These are phyloP conservation scores for Sipunculus nudus DNA, from an alignment of 2,888 invertebrate species.

Conservation along the genomic window DNA sequence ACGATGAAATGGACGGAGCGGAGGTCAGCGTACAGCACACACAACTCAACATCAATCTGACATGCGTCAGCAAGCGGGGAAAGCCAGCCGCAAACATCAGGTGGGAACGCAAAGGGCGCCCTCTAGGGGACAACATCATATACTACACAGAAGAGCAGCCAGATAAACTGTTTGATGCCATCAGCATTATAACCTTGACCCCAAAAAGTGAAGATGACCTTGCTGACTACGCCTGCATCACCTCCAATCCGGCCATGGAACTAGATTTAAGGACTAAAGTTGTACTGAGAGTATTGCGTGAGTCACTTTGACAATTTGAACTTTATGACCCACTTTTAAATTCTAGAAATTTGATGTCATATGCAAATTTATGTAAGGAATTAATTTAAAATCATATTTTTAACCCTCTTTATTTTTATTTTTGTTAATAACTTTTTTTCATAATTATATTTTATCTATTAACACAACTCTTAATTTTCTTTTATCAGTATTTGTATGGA, in stretches of 20 bases:
- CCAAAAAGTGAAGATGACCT: constrained; percentile 92
- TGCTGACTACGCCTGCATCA: constrained; percentile 91
- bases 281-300: constrained; percentile 88
- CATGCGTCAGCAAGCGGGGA: constrained; percentile 90
- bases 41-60: constrained; percentile 87
- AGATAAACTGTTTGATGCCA: constrained; percentile 58
- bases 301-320: no score
- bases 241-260: constrained; percentile 90
- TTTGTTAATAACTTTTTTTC: no score
- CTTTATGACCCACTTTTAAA: no score
- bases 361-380: no score
- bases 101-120: constrained; percentile 91
- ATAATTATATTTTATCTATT: no score
- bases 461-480: no score
- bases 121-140: constrained; percentile 83
- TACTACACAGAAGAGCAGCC: constrained; percentile 72
- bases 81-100: constrained; percentile 83
- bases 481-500: no score
- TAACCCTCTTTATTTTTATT: no score
- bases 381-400: no score
- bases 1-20: constrained; percentile 90
- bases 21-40: constrained; percentile 79
- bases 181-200: constrained; percentile 82
- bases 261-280: constrained; percentile 85
- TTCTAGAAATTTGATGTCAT: no score